These are phyloP conservation scores for Poecile montanus DNA, from an alignment of 2,797 vertebrate genomes.

Conservation along the genomic window DNA sequence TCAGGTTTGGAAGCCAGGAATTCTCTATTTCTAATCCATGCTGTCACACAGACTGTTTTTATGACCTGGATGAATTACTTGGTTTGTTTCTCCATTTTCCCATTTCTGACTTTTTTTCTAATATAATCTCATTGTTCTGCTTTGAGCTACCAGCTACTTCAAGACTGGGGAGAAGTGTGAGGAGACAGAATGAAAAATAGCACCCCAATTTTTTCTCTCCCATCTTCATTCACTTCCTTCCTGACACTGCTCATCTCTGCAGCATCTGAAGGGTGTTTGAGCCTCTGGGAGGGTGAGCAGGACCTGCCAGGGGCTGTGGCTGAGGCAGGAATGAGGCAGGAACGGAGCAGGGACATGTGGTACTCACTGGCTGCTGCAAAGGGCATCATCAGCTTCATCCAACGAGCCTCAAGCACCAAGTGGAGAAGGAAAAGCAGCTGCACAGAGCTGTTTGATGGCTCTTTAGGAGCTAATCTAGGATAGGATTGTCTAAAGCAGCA, in stretches of 20 bases:
- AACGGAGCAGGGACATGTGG: background rate
- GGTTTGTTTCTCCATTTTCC: background rate
- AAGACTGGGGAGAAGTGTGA: background rate
- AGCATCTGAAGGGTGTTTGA: background rate
- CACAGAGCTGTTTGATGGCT: background rate
- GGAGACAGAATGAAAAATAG: background rate
- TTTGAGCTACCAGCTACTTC: background rate
- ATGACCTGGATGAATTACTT: background rate
- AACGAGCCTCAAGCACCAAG: fast-evolving
- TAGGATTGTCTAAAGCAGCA: background rate
- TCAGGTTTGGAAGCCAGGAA: conserved; percentile 6
- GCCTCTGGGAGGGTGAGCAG: background rate
- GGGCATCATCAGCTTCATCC: background rate
- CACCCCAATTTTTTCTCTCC: background rate
- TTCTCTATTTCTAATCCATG: conserved; percentile 10
- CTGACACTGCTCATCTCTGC: background rate
- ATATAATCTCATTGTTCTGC: background rate
- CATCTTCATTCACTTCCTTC: background rate
- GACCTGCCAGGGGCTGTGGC: background rate
- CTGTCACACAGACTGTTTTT: background rate
- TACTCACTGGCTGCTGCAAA: background rate
- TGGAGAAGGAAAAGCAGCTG: background rate
- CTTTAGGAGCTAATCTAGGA: background rate
- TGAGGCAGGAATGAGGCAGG: background rate
- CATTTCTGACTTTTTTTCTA: background rate